Conservation (phyloP, 1,140 invertebrate genomes). For the Glomeris maerens region DNA sequence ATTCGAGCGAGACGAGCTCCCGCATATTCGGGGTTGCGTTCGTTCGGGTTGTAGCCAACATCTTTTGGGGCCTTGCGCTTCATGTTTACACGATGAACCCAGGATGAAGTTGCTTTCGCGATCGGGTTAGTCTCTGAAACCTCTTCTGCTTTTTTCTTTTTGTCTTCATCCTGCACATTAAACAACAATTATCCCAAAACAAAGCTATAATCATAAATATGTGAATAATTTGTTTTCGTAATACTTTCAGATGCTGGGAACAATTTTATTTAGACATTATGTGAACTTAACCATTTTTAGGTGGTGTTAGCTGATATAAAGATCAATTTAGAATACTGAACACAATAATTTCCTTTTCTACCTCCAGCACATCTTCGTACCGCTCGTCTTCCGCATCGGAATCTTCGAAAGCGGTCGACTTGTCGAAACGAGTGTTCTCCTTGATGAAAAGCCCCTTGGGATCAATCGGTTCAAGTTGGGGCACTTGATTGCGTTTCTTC, state of each 20-base stretch:
- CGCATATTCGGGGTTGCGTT: constrained; percentile 68
- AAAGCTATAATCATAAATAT: too few relatives aligned
- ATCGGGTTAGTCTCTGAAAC: too few relatives aligned
- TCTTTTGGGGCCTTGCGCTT: constrained; percentile 12
- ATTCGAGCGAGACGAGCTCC: constrained; percentile 51
- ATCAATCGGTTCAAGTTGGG: constrained; percentile 14
- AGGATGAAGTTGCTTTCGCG: constrained; percentile 14
- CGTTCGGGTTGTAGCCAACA: constrained; percentile 49
- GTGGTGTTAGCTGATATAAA: constrained; percentile 8
- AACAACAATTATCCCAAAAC: too few relatives aligned
- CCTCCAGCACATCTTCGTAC: constrained; percentile 23
- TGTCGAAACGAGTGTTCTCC: constrained; percentile 4
- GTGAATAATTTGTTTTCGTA: too few relatives aligned
- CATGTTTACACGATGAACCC: constrained; percentile 24
- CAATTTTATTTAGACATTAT: constrained; percentile 16
- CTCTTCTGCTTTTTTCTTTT: too few relatives aligned
- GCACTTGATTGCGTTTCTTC: constrained; percentile 17
- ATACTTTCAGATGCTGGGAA: too few relatives aligned
- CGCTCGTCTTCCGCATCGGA: constrained; percentile 30
- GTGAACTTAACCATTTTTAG: constrained; percentile 11
- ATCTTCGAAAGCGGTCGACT: constrained; percentile 11
- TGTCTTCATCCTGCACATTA: too few relatives aligned
- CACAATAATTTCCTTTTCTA: constrained; percentile 1
- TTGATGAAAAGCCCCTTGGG: constrained; percentile 14
- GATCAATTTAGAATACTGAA: constrained; percentile 11